A percentile compares a stretch with the other conserved stretches of the same genome.
These are phyloP conservation scores for Caenorhabditis sp. DNA, from an alignment of 2,888 invertebrate species.

Conservation along the genomic window DNA sequence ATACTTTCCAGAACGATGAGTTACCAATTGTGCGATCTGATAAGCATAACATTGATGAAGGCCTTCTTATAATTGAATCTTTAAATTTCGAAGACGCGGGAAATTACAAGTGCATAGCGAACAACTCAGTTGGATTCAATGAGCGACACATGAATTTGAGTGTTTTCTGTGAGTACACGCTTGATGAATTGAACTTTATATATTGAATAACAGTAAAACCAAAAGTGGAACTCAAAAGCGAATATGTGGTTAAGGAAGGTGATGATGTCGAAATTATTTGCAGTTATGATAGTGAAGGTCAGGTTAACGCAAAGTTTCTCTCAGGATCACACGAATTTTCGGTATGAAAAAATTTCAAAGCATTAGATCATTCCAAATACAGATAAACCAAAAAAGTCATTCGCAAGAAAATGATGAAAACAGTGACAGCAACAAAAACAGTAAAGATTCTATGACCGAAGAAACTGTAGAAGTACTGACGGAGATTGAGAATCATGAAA, in stretches of 20 bases:
- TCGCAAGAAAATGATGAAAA: slow-evolving; percentile 49
- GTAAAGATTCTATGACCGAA: too few relatives aligned
- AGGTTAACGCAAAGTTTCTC: slow-evolving; percentile 67
- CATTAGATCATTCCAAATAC: background rate
- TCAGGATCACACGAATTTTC: slow-evolving; percentile 66
- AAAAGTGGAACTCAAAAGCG: slow-evolving; percentile 65
- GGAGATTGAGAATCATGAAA: too few relatives aligned
- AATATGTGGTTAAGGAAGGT: slow-evolving; percentile 65
- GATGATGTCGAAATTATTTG: slow-evolving; percentile 70
- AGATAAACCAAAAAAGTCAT: background rate
- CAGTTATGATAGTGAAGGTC: slow-evolving; percentile 68
- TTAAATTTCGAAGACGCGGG: slow-evolving; percentile 69
- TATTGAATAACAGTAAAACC: slow-evolving; percentile 65
- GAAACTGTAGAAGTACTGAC: too few relatives aligned
- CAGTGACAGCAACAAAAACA: too few relatives aligned
- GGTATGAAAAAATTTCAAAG: slow-evolving; percentile 37
- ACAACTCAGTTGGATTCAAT: slow-evolving; percentile 69
- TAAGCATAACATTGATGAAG: slow-evolving; percentile 74
- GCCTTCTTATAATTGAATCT: slow-evolving; percentile 71
- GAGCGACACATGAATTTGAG: slow-evolving; percentile 52
- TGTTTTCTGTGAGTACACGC: slow-evolving; percentile 67
- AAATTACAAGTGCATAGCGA: slow-evolving; percentile 72
- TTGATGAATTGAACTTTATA: background rate
- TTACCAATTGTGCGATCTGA: slow-evolving; percentile 69
- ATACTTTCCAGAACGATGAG: slow-evolving; percentile 65